Evolutionary conservation across 2,888 invertebrate genomes (phyloP).

Genomic region (Athetis lepigone): DNA sequence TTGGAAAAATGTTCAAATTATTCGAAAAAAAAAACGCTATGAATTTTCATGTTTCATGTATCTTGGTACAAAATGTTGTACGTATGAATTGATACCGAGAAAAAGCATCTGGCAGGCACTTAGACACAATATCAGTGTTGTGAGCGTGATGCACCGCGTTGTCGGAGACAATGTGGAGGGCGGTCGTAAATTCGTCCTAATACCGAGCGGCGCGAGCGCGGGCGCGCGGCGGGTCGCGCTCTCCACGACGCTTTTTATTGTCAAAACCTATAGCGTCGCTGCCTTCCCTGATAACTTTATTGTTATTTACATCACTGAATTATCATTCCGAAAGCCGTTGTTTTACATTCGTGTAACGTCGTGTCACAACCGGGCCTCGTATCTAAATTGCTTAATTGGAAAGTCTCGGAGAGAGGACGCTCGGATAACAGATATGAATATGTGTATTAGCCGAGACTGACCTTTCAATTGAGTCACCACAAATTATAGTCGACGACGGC

Average conservation of each 20-base stretch:
- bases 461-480: constrained; percentile 80
- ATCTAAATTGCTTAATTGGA: constrained; percentile 91
- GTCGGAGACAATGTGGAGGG: constrained; percentile 66
- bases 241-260: constrained; percentile 87
- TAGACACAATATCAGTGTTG: constrained; percentile 55
- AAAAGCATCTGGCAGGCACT: constrained; percentile 44
- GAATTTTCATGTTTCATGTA: constrained; percentile 7
- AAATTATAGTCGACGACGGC: constrained; percentile 70
- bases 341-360: constrained; percentile 88
- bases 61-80: constrained; percentile 32
- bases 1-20: neutral
- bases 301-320: constrained; percentile 89
- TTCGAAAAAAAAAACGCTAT: constrained; percentile 3
- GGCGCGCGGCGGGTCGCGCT: constrained; percentile 78
- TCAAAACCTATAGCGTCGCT: constrained; percentile 87
- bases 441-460: constrained; percentile 75
- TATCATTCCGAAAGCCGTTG: constrained; percentile 88
- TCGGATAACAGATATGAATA: constrained; percentile 80
- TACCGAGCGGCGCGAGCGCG: constrained; percentile 65
- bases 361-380: constrained; percentile 81
- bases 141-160: constrained; percentile 53
- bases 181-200: constrained; percentile 84
- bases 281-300: constrained; percentile 88
- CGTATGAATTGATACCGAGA: constrained; percentile 41
- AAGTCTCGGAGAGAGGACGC: constrained; percentile 82